These are phyloP conservation scores for Enoplosus armatus DNA, from an alignment of 2,797 vertebrate species.

Conservation along the genomic window DNA sequence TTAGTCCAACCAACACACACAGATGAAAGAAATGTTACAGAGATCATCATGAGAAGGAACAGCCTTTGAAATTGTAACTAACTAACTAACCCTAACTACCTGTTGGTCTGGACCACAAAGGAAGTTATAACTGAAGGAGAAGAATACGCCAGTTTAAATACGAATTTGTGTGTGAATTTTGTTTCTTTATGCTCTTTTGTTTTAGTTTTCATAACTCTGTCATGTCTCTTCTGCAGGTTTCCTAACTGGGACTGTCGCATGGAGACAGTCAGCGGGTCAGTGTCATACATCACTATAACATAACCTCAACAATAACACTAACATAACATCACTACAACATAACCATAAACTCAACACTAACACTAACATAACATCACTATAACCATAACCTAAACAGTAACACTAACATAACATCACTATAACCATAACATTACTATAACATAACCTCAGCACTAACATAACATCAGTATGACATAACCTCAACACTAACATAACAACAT, in stretches of 20 bases:
- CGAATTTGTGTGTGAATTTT: not conserved
- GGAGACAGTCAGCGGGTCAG: slow-evolving; percentile 73
- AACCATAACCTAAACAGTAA: too few species aligned
- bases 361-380: too few species aligned
- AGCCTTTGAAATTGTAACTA: too few species aligned
- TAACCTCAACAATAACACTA: not conserved
- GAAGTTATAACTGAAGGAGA: not conserved
- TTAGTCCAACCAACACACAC: not conserved
- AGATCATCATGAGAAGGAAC: too few species aligned
- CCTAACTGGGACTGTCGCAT: slow-evolving; percentile 83
- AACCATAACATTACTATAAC: too few species aligned
- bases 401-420: too few species aligned
- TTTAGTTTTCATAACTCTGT: not conserved
- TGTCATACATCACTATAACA: not conserved
- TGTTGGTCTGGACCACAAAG: not conserved
- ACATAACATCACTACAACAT: too few species aligned
- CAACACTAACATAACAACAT: too few species aligned
- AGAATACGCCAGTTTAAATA: not conserved
- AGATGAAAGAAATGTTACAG: too few species aligned
- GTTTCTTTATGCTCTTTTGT: not conserved
- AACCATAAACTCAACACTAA: not conserved
- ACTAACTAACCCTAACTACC: too few species aligned
- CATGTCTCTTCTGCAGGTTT: slow-evolving; percentile 70
- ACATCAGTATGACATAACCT: too few species aligned
- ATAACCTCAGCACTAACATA: too few species aligned